Conservation (phyloP, 2,797 vertebrate species). For the Perodicticus potto region DNA sequence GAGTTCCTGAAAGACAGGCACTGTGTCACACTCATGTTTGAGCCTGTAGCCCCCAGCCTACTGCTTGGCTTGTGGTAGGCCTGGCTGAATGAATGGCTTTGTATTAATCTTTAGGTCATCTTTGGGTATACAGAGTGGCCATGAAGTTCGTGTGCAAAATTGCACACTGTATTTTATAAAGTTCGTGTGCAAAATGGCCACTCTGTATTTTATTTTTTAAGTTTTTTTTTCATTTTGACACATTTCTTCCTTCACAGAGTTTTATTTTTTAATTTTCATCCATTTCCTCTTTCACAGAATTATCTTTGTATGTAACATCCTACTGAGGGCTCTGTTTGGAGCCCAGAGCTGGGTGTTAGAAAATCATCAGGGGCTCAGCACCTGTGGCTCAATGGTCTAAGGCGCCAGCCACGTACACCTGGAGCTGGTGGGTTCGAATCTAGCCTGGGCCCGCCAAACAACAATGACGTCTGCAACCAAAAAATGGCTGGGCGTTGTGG, state of each 20-base stretch:
- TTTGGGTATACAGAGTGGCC: not conserved
- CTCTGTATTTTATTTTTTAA: not conserved
- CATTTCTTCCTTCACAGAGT: not conserved
- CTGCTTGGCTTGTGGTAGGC: not conserved
- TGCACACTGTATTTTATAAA: too few species aligned
- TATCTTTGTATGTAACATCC: not conserved
- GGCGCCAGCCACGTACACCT: too few species aligned
- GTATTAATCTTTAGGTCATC: constrained; percentile 29
- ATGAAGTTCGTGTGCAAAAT: too few species aligned
- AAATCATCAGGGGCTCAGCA: constrained; percentile 41
- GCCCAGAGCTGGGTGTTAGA: not conserved
- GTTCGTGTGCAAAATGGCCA: too few species aligned
- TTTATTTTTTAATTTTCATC: not conserved
- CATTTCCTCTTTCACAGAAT: not conserved
- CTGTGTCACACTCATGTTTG: constrained; percentile 25
- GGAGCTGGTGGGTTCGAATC: too few species aligned
- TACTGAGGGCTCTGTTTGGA: not conserved
- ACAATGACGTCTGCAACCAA: too few species aligned
- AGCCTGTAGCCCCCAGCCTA: not conserved
- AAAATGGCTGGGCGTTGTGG: too few species aligned
- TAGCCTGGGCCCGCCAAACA: too few species aligned
- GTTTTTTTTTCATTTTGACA: not conserved
- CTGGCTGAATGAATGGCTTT: constrained; percentile 45
- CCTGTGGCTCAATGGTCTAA: too few species aligned
- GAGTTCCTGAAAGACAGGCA: not conserved